phyloP scores from a whole-genome alignment of 2,888 invertebrate species.

The Sphaeridia pumilis region DNA sequence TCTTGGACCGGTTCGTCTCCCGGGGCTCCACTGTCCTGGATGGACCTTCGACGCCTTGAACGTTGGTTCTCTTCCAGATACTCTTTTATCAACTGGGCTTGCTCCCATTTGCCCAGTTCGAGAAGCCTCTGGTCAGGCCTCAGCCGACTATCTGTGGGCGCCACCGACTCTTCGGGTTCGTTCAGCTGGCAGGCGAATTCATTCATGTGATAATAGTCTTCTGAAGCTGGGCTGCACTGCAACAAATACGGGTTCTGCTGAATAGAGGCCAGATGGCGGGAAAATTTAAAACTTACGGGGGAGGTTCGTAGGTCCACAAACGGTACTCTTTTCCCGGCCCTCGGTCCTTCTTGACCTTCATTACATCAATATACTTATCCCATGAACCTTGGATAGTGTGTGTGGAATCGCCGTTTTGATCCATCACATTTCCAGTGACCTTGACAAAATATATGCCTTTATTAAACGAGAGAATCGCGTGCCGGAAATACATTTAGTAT shows the following conservation, averaged over 20 bases:
- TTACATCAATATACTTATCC: conserved; percentile 90
- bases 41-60: conserved; percentile 3
- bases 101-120: conserved; percentile 87
- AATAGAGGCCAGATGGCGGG: neutral
- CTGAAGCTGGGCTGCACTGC: conserved; percentile 47
- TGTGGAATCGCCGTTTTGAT: conserved; percentile 45
- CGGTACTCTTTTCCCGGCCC: conserved; percentile 40
- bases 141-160: conserved; percentile 93
- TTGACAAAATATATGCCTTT: conserved; percentile 37
- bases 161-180: conserved; percentile 80
- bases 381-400: conserved; percentile 73
- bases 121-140: conserved; percentile 96
- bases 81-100: conserved; percentile 73
- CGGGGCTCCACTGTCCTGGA: neutral
- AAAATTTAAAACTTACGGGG: conserved; percentile 47
- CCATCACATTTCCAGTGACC: conserved; percentile 57
- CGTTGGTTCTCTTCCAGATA: conserved; percentile 93
- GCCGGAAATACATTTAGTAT: no score
- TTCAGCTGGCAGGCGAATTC: conserved; percentile 90
- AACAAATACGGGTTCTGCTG: neutral
- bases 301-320: conserved; percentile 73
- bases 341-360: conserved; percentile 61
- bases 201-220: conserved; percentile 85
- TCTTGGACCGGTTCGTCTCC: no score
- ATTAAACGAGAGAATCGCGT: no score